Percentiles rank a stretch among this genome's conserved stretches.
phyloP scores from a whole-genome alignment of 1,140 invertebrate species.

The Venustaconcha ellipsiformis region DNA sequence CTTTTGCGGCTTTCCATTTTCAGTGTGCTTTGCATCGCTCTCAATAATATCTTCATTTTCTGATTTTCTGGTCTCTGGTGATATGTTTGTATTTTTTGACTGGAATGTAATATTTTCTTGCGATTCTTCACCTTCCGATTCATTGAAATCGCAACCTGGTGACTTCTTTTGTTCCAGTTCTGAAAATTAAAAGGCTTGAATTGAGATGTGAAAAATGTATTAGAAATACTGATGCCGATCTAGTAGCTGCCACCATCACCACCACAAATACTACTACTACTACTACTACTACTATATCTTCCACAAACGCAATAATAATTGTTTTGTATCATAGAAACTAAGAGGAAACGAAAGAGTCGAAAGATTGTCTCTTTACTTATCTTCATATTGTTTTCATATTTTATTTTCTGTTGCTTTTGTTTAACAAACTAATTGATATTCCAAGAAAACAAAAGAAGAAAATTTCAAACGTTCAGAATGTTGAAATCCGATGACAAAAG shows the following conservation, averaged over 20 bases:
- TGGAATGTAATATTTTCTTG: slow-evolving; percentile 24
- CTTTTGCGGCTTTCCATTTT: slow-evolving; percentile 67
- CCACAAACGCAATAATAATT: no score
- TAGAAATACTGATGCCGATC: not conserved
- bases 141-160: slow-evolving; percentile 42
- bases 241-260: not conserved
- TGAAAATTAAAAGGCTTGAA: slow-evolving; percentile 25
- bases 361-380: no score
- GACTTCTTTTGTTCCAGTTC: slow-evolving; percentile 44
- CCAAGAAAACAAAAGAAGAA: no score
- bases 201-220: not conserved
- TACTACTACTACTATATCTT: not conserved
- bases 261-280: not conserved
- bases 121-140: slow-evolving; percentile 37
- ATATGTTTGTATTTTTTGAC: slow-evolving; percentile 33
- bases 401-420: no score
- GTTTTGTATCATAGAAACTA: no score
- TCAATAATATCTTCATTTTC: not conserved
- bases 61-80: slow-evolving; percentile 16
- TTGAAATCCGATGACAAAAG: no score
- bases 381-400: no score
- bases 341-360: no score
- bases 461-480: no score
- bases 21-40: slow-evolving; percentile 12
- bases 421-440: no score